A percentile compares a stretch with the other conserved stretches of the same genome.
phyloP scores from a whole-genome alignment of 2,888 invertebrate genomes.

The Aethes cnicana region DNA sequence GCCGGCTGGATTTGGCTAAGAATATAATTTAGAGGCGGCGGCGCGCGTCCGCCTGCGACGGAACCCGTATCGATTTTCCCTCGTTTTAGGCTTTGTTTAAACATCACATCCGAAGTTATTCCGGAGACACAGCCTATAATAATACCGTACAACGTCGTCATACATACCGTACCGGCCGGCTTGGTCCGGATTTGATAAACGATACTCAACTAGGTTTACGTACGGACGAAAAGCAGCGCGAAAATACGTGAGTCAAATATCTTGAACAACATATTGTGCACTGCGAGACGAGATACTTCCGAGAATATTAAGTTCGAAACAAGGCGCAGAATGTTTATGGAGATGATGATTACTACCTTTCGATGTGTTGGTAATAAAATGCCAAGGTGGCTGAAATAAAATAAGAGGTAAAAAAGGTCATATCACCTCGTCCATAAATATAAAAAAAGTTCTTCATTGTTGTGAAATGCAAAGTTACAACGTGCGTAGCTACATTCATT shows the following conservation, averaged over 20 bases:
- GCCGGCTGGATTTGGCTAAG: conserved; percentile 66
- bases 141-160: conserved; percentile 16
- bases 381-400: too few species aligned
- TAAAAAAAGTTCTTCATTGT: too few species aligned
- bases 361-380: conserved; percentile 3
- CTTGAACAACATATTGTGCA: conserved; percentile 45
- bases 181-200: conserved; percentile 36
- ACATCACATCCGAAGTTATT: conserved; percentile 50
- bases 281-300: conserved; percentile 42
- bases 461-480: too few species aligned
- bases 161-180: conserved; percentile 35
- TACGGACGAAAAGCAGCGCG: conserved; percentile 39
- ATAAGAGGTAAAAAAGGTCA: too few species aligned
- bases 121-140: conserved; percentile 45
- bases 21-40: conserved; percentile 69
- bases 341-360: conserved; percentile 19
- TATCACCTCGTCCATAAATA: too few species aligned
- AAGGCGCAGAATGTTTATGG: conserved; percentile 18
- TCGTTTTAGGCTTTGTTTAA: conserved; percentile 65
- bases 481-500: too few species aligned
- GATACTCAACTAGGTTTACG: conserved; percentile 41
- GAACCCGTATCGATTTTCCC: conserved; percentile 72
- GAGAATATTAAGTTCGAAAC: conserved; percentile 25
- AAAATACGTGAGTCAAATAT: conserved; percentile 51
- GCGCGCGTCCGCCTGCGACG: conserved; percentile 71